Percentiles rank a stretch among this genome's conserved stretches.
Conservation (phyloP, 2,797 vertebrate species). For the Capromys pilorides region DNA sequence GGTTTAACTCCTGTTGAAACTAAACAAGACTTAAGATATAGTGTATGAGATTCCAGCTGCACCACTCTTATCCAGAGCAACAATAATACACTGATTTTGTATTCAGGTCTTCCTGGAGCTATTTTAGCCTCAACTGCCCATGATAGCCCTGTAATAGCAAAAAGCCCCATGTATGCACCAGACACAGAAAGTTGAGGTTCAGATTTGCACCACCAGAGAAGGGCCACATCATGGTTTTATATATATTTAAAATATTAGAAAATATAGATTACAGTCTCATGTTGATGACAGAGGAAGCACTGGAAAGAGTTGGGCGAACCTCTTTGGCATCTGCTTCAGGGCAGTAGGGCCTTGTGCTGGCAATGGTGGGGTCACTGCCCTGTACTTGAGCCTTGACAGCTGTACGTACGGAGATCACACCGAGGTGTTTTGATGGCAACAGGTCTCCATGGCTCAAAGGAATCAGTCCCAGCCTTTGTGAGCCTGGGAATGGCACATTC, state of each 20-base stretch:
- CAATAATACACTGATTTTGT: neutral
- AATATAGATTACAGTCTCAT: neutral
- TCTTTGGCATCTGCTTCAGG: no score
- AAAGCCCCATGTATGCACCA: neutral
- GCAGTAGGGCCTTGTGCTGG: neutral
- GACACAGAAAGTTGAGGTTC: neutral
- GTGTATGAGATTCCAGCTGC: neutral
- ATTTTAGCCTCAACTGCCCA: neutral
- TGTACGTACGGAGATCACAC: neutral
- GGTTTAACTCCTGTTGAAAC: neutral
- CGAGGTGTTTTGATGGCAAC: neutral
- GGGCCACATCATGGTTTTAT: neutral
- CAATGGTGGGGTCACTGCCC: neutral
- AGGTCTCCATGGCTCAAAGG: neutral
- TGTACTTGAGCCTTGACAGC: neutral
- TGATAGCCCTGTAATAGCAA: accelerated
- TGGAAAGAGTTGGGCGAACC: no score
- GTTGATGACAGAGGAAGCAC: no score
- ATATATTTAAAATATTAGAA: neutral
- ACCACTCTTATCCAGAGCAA: neutral
- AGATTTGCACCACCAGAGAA: neutral
- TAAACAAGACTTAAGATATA: neutral
- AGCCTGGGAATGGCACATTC: neutral
- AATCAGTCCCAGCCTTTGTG: neutral
- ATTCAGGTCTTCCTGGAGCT: neutral